Evolutionary conservation across 2,888 invertebrate species (phyloP).

Genomic region (Pterostichus niger): DNA sequence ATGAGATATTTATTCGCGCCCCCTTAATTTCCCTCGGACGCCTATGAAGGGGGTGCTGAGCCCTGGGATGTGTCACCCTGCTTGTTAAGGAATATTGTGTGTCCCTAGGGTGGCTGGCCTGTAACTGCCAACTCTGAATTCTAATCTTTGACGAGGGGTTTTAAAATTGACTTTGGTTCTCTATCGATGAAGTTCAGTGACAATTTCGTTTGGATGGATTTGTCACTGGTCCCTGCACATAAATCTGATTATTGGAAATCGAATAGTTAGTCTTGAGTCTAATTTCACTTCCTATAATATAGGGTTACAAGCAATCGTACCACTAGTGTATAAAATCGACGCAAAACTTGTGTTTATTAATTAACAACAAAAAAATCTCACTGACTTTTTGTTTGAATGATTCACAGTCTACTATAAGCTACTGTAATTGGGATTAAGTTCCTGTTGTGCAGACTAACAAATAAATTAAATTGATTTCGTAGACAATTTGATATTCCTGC

Average conservation of each 20-base stretch:
- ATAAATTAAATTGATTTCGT: no score
- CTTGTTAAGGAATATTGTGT: constrained; percentile 61
- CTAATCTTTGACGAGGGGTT: constrained; percentile 57
- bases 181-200: background rate
- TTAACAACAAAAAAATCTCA: background rate
- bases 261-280: no score
- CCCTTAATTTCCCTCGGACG: constrained; percentile 1
- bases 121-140: constrained; percentile 7
- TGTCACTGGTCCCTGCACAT: background rate
- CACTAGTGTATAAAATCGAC: no score
- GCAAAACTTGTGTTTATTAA: background rate
- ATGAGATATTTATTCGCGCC: constrained; percentile 9
- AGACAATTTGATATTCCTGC: no score
- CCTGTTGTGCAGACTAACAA: no score
- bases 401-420: no score
- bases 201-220: constrained; percentile 4
- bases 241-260: no score
- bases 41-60: background rate
- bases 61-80: constrained; percentile 40
- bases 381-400: no score
- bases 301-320: no score
- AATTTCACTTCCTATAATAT: no score
- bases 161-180: constrained; percentile 53
- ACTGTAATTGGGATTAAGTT: no score
- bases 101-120: background rate